A percentile compares a stretch with the other conserved stretches of the same genome.
phyloP scores from a whole-genome alignment of 2,797 vertebrate genomes.

The Manis pentadactyla region DNA sequence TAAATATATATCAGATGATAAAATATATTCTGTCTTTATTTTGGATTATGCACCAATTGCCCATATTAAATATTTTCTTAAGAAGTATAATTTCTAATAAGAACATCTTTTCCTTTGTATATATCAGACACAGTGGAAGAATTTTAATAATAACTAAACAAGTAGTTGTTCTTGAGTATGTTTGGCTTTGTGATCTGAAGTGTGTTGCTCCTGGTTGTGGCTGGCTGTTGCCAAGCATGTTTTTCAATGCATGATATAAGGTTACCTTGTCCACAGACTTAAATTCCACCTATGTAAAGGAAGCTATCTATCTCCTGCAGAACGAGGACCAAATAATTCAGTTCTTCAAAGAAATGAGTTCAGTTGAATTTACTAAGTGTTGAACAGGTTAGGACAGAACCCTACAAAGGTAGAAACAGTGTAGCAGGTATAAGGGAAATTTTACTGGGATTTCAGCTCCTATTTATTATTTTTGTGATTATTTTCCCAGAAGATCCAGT shows the following conservation, averaged over 20 bases:
- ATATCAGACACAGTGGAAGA: background rate
- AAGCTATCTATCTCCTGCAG: background rate
- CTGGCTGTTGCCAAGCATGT: background rate
- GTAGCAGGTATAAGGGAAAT: background rate
- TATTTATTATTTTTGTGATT: background rate
- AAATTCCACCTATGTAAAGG: background rate
- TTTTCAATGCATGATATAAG: background rate
- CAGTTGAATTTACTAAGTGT: background rate
- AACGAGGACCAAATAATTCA: background rate
- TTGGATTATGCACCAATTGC: background rate
- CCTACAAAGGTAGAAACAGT: background rate
- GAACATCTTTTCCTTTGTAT: background rate
- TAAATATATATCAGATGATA: background rate
- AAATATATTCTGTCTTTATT: background rate
- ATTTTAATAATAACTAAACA: background rate
- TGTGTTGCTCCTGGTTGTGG: background rate
- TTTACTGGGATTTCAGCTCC: background rate
- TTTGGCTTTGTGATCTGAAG: background rate
- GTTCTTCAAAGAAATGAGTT: background rate
- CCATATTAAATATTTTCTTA: constrained; percentile 14
- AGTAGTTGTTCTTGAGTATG: background rate
- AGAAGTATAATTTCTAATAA: background rate
- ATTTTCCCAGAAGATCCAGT: background rate
- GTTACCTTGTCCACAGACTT: background rate
- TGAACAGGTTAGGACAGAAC: background rate